Percentiles rank a stretch among this genome's conserved stretches.
Evolutionary conservation across 30 jellyfish, hydroid and myxozoan genomes (phyloP).

Genomic region (Cassiopea xamachana): DNA sequence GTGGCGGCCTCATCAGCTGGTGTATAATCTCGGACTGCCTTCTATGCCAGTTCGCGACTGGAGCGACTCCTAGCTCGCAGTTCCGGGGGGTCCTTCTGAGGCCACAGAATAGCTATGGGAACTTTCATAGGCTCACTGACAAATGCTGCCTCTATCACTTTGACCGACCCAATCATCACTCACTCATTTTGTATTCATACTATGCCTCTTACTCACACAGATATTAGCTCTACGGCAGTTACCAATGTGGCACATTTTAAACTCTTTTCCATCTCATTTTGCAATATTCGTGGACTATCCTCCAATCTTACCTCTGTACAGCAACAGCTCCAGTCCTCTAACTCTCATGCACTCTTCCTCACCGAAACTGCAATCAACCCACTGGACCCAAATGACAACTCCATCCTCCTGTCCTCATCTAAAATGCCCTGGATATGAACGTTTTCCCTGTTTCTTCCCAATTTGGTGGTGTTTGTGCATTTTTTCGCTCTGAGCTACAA

Average conservation of each 20-base stretch:
- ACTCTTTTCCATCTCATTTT: slow-evolving; percentile 8
- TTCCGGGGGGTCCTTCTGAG: slow-evolving; percentile 6
- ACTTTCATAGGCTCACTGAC: background rate
- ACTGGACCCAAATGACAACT: background rate
- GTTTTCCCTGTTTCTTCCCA: background rate
- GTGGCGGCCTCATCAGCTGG: slow-evolving; percentile 9
- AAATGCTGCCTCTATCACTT: background rate
- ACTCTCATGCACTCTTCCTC: slow-evolving; percentile 18
- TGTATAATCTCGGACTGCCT: slow-evolving; percentile 8
- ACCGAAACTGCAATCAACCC: background rate
- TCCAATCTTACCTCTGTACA: slow-evolving; percentile 14
- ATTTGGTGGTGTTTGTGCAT: background rate
- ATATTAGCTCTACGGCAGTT: background rate
- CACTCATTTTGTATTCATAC: background rate
- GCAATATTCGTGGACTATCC: slow-evolving; percentile 21
- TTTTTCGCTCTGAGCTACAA: background rate
- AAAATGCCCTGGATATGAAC: slow-evolving; percentile 25
- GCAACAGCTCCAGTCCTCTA: slow-evolving; percentile 7
- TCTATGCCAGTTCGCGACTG: slow-evolving; percentile 7
- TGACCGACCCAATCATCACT: slow-evolving; percentile 7
- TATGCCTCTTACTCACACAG: background rate
- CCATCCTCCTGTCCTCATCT: background rate
- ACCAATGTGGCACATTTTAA: slow-evolving; percentile 18
- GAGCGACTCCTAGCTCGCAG: slow-evolving; percentile 13
- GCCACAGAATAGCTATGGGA: slow-evolving; percentile 10